Evolutionary conservation across 92 coral and sea anemone genomes (phyloP).

Genomic region (Palythoa heliodiscus): DNA sequence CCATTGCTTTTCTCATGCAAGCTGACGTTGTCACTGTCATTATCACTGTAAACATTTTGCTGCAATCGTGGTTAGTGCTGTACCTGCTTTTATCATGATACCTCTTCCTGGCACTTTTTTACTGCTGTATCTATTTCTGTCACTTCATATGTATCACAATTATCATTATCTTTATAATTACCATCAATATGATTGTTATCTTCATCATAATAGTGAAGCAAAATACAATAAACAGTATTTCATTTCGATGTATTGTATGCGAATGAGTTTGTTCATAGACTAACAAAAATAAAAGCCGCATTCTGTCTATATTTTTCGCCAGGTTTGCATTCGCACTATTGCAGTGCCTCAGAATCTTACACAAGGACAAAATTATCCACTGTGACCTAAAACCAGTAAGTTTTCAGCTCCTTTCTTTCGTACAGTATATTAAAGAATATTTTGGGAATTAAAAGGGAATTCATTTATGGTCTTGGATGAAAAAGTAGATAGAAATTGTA

Average conservation of each 20-base stretch:
- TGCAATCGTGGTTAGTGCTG: not conserved
- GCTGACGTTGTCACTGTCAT: not conserved
- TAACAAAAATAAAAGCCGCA: not conserved
- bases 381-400: conserved; percentile 97
- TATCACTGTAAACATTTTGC: not conserved
- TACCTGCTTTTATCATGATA: not conserved
- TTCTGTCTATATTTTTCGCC: not conserved
- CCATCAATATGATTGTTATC: not conserved
- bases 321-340: conserved; percentile 94
- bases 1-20: too few species aligned
- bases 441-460: not conserved
- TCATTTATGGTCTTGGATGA: too few species aligned
- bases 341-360: conserved; percentile 86
- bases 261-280: not conserved
- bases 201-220: not conserved
- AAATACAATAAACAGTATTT: not conserved
- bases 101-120: not conserved
- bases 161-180: not conserved
- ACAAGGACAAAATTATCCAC: conserved; percentile 89
- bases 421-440: not conserved
- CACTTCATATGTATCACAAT: not conserved
- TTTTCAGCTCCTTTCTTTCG: not conserved
- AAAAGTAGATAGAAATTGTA: too few species aligned
- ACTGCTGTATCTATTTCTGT: not conserved
- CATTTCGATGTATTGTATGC: not conserved